phyloP scores from a whole-genome alignment of 2,888 invertebrate species.

The Sericinus montela region DNA sequence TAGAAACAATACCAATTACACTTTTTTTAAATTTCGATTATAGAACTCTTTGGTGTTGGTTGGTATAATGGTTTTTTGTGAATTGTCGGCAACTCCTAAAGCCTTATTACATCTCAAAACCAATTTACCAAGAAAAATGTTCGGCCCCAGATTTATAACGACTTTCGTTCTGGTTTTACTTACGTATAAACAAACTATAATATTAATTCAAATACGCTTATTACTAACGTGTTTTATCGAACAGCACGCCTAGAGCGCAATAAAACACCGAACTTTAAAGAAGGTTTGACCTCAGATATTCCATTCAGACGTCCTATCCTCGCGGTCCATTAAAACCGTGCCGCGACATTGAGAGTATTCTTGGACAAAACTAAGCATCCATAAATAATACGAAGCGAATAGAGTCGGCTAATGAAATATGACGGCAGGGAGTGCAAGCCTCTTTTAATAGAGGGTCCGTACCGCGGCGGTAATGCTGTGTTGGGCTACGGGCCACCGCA shows the following conservation, averaged over 20 bases:
- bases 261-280: not conserved
- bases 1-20: too few relatives aligned
- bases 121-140: too few relatives aligned
- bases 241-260: not conserved
- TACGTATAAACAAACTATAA: too few relatives aligned
- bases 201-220: too few relatives aligned
- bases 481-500: slow-evolving; percentile 13
- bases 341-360: slow-evolving; percentile 56
- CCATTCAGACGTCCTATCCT: slow-evolving; percentile 64
- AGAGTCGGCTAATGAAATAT: slow-evolving; percentile 71
- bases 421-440: slow-evolving; percentile 46
- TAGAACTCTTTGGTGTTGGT: too few relatives aligned
- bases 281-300: slow-evolving; percentile 28
- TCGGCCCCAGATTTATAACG: too few relatives aligned
- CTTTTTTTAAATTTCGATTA: too few relatives aligned
- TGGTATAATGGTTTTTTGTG: too few relatives aligned
- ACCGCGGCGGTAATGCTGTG: slow-evolving; percentile 30
- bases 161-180: too few relatives aligned
- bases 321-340: slow-evolving; percentile 45
- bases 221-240: too few relatives aligned
- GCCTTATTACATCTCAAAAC: too few relatives aligned
- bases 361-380: slow-evolving; percentile 59
- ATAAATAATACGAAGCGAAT: slow-evolving; percentile 66
- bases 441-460: slow-evolving; percentile 56
- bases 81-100: too few relatives aligned